Evolutionary conservation across 1,140 invertebrate genomes (phyloP), one percentile per base, ranked within the genome.

Genomic region (Drosophila kikkawai): DNA sequence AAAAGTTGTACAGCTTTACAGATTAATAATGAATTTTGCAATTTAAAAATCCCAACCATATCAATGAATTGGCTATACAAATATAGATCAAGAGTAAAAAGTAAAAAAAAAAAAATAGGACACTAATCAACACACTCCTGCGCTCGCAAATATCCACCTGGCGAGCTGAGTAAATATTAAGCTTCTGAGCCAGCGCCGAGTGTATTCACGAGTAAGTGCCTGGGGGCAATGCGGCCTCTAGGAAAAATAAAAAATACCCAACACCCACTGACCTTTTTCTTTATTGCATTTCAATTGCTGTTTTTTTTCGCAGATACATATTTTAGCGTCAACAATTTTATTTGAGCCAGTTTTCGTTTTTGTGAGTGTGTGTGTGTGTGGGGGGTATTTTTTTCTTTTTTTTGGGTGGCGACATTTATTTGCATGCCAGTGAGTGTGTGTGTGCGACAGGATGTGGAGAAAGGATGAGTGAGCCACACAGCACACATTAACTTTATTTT

Each of bases 301-400:
- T 19, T 32, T 55, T 71, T 69, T 70, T 70, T 70, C 17, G 44
- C 66, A 73, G 29, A 73, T 59, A 73, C 67, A 73, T 73, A 70
- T 73, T 73, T 50, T 47, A 73, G 45, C 69, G 55, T 44, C 67
- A 73, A 51, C 53, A 59, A 60, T 73, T 73, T 59, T 50, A 73
- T 73, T 71, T 71, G 13, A 50, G 67, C 63, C 56, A 44, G 47
- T 7, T 63, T 13, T 26, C 22, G 0, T 22, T 37, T 37, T 63
- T 41, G 26, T 29, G 26, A 29, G 26, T 29, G 26, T 29, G 26
- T 29, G 26, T 41, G 26, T 34, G 44, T 47, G 19, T 17, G 6
- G 0, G 15, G 29, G n/a, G n/a, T n/a, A n/a, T n/a, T n/a, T 15
- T 26, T 26, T 47, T 15, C 29, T 50, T 36, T 53, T 34, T 36